Conservation (phyloP, 1,140 invertebrate genomes). For the Brachystomella parvula region DNA sequence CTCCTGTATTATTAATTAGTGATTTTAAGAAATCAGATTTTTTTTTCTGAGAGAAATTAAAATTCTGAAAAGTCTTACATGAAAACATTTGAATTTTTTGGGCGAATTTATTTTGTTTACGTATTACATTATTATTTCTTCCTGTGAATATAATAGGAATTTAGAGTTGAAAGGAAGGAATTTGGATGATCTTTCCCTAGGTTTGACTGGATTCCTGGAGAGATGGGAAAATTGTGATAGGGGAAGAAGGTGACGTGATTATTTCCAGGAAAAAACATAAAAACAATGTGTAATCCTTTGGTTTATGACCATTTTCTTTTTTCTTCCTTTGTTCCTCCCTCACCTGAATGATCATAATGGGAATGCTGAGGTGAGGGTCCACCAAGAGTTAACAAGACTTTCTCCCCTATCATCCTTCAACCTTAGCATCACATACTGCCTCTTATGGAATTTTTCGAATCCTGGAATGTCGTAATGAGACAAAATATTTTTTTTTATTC, state of each 20-base stretch:
- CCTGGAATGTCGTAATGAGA: slow-evolving; percentile 7
- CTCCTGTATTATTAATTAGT: no score
- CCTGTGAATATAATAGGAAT: neutral
- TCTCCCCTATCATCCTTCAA: no score
- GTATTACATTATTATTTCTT: neutral
- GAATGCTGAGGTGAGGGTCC: no score
- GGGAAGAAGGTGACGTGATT: slow-evolving; percentile 5
- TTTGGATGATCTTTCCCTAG: neutral
- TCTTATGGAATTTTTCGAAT: neutral
- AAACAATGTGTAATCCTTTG: neutral
- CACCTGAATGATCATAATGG: no score
- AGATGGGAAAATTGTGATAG: neutral
- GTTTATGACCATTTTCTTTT: neutral
- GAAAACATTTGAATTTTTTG: neutral
- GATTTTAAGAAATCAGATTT: neutral
- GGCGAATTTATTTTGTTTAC: neutral
- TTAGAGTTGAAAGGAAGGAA: no score
- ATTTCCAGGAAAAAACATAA: neutral
- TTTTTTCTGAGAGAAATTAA: neutral
- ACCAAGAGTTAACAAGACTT: no score
- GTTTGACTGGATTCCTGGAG: neutral
- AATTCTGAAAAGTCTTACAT: neutral
- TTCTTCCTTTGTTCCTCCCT: neutral
- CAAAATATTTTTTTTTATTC: no score
- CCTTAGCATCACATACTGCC: neutral